Evolutionary conservation across 2,888 invertebrate genomes (phyloP).

Genomic region (Synergus gifuensis): DNA sequence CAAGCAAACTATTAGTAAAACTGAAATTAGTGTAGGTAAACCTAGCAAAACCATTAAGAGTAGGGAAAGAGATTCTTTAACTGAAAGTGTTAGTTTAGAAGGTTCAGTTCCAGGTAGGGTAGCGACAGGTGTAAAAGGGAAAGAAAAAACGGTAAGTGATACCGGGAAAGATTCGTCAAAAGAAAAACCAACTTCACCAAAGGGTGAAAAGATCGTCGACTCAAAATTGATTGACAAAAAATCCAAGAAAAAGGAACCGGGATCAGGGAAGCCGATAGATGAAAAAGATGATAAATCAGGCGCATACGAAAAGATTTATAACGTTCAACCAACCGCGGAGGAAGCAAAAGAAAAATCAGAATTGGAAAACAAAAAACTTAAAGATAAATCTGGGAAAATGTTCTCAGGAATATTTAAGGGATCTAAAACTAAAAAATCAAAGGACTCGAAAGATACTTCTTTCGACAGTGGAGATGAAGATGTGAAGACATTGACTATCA

Average conservation of each 20-base stretch:
- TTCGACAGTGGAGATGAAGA: slow-evolving; percentile 74
- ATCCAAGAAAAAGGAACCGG: slow-evolving; percentile 51
- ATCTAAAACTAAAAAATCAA: slow-evolving; percentile 70
- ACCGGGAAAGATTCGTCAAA: slow-evolving; percentile 35
- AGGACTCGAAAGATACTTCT: slow-evolving; percentile 71
- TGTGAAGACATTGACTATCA: slow-evolving; percentile 58
- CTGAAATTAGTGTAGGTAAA: slow-evolving; percentile 21
- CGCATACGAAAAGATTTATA: slow-evolving; percentile 68
- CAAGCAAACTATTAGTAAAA: slow-evolving; percentile 1
- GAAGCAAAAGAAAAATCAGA: slow-evolving; percentile 61
- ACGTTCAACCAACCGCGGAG: slow-evolving; percentile 54
- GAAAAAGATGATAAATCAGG: slow-evolving; percentile 54
- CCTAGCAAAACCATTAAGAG: slow-evolving; percentile 2
- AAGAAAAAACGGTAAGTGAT: slow-evolving; percentile 44
- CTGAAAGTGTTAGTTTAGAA: slow-evolving; percentile 31
- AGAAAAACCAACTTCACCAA: slow-evolving; percentile 75
- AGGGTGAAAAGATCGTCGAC: slow-evolving; percentile 80
- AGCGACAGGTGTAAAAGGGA: slow-evolving; percentile 45
- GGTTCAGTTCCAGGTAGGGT: slow-evolving; percentile 42
- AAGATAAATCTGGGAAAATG: slow-evolving; percentile 70
- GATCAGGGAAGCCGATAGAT: slow-evolving; percentile 48
- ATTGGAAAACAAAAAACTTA: slow-evolving; percentile 64
- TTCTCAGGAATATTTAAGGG: slow-evolving; percentile 73
- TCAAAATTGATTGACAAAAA: slow-evolving; percentile 73
- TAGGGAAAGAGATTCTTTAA: slow-evolving; percentile 29